Conservation (phyloP, 2,113 vertebrate genomes). For the Morone saxatilis region DNA sequence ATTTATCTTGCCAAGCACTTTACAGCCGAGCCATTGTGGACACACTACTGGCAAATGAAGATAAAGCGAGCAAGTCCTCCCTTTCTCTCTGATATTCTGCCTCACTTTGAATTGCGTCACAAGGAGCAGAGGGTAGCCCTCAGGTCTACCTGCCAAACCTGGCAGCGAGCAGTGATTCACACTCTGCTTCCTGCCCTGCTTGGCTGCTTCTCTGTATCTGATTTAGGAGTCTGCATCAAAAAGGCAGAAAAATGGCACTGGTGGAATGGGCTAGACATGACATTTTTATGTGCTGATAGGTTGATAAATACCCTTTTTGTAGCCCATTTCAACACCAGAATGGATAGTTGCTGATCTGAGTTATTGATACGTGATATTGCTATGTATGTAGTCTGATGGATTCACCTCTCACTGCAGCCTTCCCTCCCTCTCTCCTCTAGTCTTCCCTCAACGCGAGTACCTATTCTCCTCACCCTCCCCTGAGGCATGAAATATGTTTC, state of each 20-base stretch:
- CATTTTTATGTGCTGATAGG: background rate
- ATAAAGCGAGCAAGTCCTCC: conserved; percentile 31
- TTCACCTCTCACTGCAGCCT: background rate
- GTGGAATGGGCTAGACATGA: conserved; percentile 11
- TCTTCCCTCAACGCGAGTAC: conserved; percentile 9
- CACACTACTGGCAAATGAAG: conserved; percentile 44
- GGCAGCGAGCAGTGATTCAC: conserved; percentile 58
- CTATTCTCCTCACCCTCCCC: background rate
- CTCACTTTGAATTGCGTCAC: conserved; percentile 48
- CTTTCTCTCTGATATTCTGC: conserved; percentile 17
- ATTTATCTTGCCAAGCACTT: conserved; percentile 49
- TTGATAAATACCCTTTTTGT: background rate
- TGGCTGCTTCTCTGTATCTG: conserved; percentile 26
- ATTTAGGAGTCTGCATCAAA: background rate
- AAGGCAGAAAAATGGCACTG: conserved; percentile 4
- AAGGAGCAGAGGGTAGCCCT: conserved; percentile 56
- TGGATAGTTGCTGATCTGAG: background rate
- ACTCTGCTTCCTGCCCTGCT: conserved; percentile 27
- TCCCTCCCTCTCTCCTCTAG: background rate
- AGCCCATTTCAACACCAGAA: background rate
- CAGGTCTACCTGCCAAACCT: conserved; percentile 62
- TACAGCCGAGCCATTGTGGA: conserved; percentile 30
- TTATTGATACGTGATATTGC: background rate
- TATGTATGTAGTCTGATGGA: background rate
- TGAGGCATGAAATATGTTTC: conserved; percentile 16